phyloP scores from a whole-genome alignment of 2,888 invertebrate species.

The Dicyrtoma fusca region DNA sequence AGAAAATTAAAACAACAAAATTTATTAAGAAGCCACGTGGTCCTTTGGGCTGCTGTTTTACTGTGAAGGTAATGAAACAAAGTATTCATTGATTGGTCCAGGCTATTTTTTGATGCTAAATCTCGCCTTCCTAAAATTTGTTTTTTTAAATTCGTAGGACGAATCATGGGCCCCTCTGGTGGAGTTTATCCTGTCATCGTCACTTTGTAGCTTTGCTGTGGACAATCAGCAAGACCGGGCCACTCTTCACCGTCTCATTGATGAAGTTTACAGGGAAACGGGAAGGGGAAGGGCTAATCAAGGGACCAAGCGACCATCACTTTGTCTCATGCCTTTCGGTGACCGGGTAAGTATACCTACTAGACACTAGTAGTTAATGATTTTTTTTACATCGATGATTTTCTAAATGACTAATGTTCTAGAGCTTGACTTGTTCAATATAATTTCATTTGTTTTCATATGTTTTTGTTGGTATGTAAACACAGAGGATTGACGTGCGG shows the following conservation, averaged over 20 bases:
- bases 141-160: slow-evolving; percentile 31
- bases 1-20: slow-evolving; percentile 37
- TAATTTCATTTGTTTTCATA: not conserved
- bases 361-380: too few species aligned
- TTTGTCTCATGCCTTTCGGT: slow-evolving; percentile 3
- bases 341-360: not conserved
- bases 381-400: too few species aligned
- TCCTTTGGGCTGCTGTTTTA: slow-evolving; percentile 49
- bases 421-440: too few species aligned
- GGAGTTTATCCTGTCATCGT: slow-evolving; percentile 36
- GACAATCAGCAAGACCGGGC: slow-evolving; percentile 42
- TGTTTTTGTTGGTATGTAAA: slow-evolving; percentile 2
- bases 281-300: not conserved
- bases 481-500: slow-evolving; percentile 35
- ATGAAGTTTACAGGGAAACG: slow-evolving; percentile 14
- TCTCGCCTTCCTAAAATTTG: too few species aligned
- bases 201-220: slow-evolving; percentile 42
- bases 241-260: slow-evolving; percentile 20
- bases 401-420: too few species aligned
- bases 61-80: slow-evolving; percentile 41
- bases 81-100: slow-evolving; percentile 1
- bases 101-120: too few species aligned
- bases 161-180: slow-evolving; percentile 42
- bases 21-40: slow-evolving; percentile 47
- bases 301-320: not conserved